Base-by-base conservation (phyloP, 2,888 invertebrate genomes). In the Diachrysia chrysitis region DNA sequence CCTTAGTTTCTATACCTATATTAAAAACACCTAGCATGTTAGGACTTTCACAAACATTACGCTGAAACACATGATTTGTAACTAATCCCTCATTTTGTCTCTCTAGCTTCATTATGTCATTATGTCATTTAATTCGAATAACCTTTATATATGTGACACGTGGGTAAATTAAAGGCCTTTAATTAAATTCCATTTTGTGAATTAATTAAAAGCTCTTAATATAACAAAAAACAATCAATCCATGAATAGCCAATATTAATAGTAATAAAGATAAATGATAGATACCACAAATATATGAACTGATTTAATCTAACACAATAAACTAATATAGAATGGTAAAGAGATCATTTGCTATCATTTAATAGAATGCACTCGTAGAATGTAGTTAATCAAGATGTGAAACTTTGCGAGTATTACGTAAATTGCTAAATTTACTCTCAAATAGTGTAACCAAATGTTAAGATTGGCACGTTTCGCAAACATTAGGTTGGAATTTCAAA, bases 381-480 rank as follows among this genome's bases (percentile, higher is more conserved):
- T 37, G 12, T 29, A 32, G 60, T 68, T 68, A 60, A 67, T 63
- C 16, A 74, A 63, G 46, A 60, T 35, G 21, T 46, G 29, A 67
- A 14, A 63, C 53, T 56, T 63, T 53, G 60, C 48, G 62, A 53
- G 62, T 58, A 46, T 66, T 72, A 58, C 65, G 64, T 62, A 66
- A 62, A 73, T 59, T n/a, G 37, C 55, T 64, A 70, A 57, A 70
- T 63, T 67, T 55, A 66, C 56, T 51, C 59, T 59, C 25, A 60
- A 62, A 57, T 58, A 58, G n/a, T 21, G 46, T 56, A 62, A 53
- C 56, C 25, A 55, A 78, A 64, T 61, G 51, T 61, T 63, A 19
- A 59, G 65, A 61, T 71, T 66, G 60, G 63, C 63, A 60, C 37
- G 64, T 46, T 66, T 68, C 57, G 56, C 69, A 73, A 76, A 70